Base-by-base conservation (phyloP, 2,888 invertebrate genomes). In the Elysia crispata region DNA sequence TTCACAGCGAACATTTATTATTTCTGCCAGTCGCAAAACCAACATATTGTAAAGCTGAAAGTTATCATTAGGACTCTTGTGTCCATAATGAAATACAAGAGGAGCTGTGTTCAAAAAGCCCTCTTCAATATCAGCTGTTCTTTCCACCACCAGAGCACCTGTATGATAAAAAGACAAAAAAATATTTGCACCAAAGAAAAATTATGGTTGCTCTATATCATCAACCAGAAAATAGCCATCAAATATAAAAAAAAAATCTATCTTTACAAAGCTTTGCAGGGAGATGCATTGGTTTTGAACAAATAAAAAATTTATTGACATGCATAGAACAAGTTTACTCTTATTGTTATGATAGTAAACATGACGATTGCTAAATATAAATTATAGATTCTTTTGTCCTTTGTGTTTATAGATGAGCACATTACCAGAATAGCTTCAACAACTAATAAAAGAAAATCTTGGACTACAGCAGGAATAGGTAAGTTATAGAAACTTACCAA, bases 51-150 rank as follows among this genome's bases (percentile, higher is more conserved):
- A 98, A 0, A 98, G 93, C 6, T 96, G 95, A 8, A 95, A 92
- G 92, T 99, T 99, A 0, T 94, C 94, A 13, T 93, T 92, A 0
- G 97, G 96, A 0, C 94, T 91, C 86, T 95, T 96, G 91, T 98
- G 96, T 0, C 99, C 99, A 92, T 95, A 98, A 92, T 98, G 97
- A 91, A 96, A 98, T 0, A 97, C 96, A 1, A 98, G 92, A 0
- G 98, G 98, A 0, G 97, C 97, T 86, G 96, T 96, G 90, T 97
- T 96, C 70, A 97, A 96, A 91, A 98, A 99, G 0, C 98, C 98
- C 89, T 98, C 98, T 87, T 98, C 97, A 49, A 98, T 95, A 79
- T 96, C 96, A 0, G 98, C 97, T 0, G 98, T 97, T 76, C 98
- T 93, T 92, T 99, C 98, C 18, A 99, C 96, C 33, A 98, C 93